Conservation (phyloP, 2,888 invertebrate genomes). For the Craniophora ligustri region DNA sequence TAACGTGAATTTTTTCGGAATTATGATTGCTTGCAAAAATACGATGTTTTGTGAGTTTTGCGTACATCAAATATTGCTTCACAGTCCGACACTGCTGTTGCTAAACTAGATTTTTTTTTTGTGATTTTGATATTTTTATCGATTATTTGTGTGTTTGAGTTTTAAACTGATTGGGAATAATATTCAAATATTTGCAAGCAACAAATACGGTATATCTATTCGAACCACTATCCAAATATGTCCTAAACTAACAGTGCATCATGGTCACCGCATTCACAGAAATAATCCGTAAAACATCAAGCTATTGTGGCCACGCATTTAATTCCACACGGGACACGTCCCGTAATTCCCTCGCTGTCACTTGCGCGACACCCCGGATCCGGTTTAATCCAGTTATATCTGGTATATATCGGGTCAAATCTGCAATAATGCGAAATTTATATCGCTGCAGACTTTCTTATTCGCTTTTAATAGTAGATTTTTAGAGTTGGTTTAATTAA, state of each 20-base stretch:
- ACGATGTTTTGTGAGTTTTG: too few relatives aligned
- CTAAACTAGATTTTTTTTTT: too few relatives aligned
- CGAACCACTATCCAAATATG: background rate
- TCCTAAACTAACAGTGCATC: conserved; percentile 13
- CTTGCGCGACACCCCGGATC: conserved; percentile 58
- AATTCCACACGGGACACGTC: conserved; percentile 55
- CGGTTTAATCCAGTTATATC: conserved; percentile 62
- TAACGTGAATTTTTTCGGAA: too few relatives aligned
- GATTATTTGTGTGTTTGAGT: too few relatives aligned
- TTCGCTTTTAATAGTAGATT: conserved; percentile 43
- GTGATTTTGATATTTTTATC: too few relatives aligned
- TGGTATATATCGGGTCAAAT: conserved; percentile 58
- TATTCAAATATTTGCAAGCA: background rate
- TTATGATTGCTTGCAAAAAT: too few relatives aligned
- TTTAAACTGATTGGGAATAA: too few relatives aligned
- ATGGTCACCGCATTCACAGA: conserved; percentile 27
- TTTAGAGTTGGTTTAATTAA: conserved; percentile 27
- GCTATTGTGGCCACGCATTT: conserved; percentile 56
- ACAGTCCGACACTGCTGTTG: too few relatives aligned
- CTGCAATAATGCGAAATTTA: conserved; percentile 66
- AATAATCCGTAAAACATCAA: conserved; percentile 46
- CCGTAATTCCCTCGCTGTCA: conserved; percentile 60
- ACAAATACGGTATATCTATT: background rate
- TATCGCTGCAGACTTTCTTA: conserved; percentile 52
- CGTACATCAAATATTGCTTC: too few relatives aligned